Conservation (phyloP, 2,888 invertebrate genomes). For the Osmoderma eremita region DNA sequence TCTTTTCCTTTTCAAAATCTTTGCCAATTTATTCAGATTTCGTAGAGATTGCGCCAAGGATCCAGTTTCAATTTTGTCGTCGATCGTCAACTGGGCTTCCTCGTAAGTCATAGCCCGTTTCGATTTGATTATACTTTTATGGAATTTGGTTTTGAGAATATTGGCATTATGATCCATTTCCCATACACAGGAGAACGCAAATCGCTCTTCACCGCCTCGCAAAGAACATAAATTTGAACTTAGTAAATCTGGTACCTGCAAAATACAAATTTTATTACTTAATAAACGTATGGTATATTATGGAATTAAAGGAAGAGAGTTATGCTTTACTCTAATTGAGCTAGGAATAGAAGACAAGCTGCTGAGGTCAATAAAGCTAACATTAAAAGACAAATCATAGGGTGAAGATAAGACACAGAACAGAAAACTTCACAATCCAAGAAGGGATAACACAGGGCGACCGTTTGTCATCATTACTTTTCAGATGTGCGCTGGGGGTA, state of each 20-base stretch:
- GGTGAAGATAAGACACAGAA: no score
- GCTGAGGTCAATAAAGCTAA: no score
- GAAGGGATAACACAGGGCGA: no score
- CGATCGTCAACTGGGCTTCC: slow-evolving; percentile 94
- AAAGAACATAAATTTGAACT: slow-evolving; percentile 97
- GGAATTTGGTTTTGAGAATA: slow-evolving; percentile 82
- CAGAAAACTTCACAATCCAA: no score
- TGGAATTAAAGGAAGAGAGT: no score
- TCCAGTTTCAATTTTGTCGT: slow-evolving; percentile 78
- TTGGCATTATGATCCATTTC: slow-evolving; percentile 87
- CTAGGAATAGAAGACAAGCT: no score
- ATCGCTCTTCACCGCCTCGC: slow-evolving; percentile 86
- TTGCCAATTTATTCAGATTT: slow-evolving; percentile 86
- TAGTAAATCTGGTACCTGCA: slow-evolving; percentile 77
- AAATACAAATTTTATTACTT: slow-evolving; percentile 13
- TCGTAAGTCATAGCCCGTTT: slow-evolving; percentile 96
- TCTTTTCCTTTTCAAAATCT: slow-evolving; percentile 85
- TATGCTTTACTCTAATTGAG: no score
- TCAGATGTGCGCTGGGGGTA: no score
- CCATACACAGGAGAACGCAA: slow-evolving; percentile 98
- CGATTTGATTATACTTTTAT: slow-evolving; percentile 93
- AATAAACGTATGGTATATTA: not conserved
- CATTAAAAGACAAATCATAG: no score
- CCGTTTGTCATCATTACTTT: no score
- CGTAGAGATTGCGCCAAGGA: slow-evolving; percentile 81